Evolutionary conservation across 2,888 invertebrate genomes (phyloP), one percentile per base, ranked within the genome.

Genomic region (Drosophila peninsularis): DNA sequence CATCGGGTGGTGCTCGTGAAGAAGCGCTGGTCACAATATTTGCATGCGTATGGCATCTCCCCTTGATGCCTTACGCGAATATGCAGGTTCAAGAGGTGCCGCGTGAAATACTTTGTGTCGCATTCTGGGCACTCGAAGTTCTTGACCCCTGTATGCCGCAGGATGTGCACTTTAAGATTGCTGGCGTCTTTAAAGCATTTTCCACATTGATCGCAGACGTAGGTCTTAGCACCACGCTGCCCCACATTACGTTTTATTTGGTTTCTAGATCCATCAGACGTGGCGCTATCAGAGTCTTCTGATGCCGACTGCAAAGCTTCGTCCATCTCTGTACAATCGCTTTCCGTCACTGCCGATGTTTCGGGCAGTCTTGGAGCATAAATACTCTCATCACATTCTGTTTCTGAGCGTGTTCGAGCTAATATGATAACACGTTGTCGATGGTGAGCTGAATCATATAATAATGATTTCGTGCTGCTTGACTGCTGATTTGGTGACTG

Each of bases 21-120:
- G 45, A 90, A 90, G 11, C 82, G 81, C 2, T 84, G 80, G 39
- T 83, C 86, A 39, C 90, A 90, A 50, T 77, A 85, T 42, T 76
- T 72, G 45, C 90, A 90, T 37, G 78, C 78, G 36, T 87, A 90
- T 9, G 91, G 91, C 55, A 86, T 91, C 2, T 90, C 89, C 50
- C 90, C 91, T 0, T 90, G 88, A 60, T 92, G 91, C 1, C 54
- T 41, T 0, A 64, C 54, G 1, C 71, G 62, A 7, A 62, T 55
- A 37, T 76, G 75, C 36, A 75, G 58, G 13, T 75, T 71, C 0
- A 76, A 37, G 19, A 75, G 53, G 41, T 76, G 76, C 0, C 42
- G 52, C 0, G 75, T 71, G 24, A 64, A 64, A 13, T 53, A 71
- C 32, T 61, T 64, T 24, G 34, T 21, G 10, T 34, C 55, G 24